A percentile compares a stretch with the other conserved stretches of the same genome.
These are phyloP conservation scores for Melolontha melolontha DNA, from an alignment of 2,888 invertebrate species.

Conservation along the genomic window DNA sequence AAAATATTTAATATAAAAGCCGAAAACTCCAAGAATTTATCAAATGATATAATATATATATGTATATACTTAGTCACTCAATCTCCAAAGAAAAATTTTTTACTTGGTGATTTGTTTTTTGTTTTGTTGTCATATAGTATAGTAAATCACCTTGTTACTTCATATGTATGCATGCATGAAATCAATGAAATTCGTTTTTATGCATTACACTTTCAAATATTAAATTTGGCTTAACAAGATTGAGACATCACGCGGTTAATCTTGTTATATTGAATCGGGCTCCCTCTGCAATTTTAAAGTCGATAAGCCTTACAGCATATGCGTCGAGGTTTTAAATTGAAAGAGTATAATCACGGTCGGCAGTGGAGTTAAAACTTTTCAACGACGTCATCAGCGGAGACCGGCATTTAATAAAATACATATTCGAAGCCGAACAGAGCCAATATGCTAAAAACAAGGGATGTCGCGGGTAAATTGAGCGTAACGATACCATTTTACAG, in stretches of 20 bases:
- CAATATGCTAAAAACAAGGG: constrained; percentile 46
- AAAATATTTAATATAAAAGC: too few relatives aligned
- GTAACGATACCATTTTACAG: constrained; percentile 48
- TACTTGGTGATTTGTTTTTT: too few relatives aligned
- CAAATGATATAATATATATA: too few relatives aligned
- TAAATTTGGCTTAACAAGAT: too few relatives aligned
- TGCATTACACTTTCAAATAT: too few relatives aligned
- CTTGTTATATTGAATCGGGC: constrained; percentile 9
- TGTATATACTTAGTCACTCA: too few relatives aligned
- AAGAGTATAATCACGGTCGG: neutral
- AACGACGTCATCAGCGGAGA: constrained; percentile 13
- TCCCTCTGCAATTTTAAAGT: constrained; percentile 33
- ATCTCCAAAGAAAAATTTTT: too few relatives aligned
- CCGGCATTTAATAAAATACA: constrained; percentile 10
- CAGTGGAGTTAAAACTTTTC: constrained; percentile 8
- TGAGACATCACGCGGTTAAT: constrained; percentile 16
- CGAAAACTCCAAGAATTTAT: too few relatives aligned
- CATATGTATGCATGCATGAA: too few relatives aligned
- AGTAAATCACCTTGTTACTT: too few relatives aligned
- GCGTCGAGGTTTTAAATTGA: constrained; percentile 33
- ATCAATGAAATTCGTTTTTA: too few relatives aligned
- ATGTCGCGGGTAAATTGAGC: constrained; percentile 46
- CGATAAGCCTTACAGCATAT: constrained; percentile 31
- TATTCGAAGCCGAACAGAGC: neutral
- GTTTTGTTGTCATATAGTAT: too few relatives aligned